These are phyloP conservation scores for Zaprionus bogoriensis DNA, from an alignment of 2,888 invertebrate genomes.

Conservation along the genomic window DNA sequence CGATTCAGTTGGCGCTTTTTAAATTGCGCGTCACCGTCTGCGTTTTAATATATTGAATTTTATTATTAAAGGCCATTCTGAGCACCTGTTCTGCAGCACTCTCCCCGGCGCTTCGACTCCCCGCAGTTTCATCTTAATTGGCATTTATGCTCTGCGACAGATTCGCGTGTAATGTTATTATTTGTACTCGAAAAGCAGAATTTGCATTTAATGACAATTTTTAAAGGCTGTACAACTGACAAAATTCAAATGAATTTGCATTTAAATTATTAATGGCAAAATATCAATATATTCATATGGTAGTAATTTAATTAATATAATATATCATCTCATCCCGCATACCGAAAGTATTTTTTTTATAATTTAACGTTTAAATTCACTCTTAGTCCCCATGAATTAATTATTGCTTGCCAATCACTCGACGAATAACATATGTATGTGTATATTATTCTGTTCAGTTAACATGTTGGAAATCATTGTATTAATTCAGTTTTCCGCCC, in stretches of 20 bases:
- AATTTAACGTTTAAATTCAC: no score
- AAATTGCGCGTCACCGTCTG: constrained; percentile 21
- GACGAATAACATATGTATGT: no score
- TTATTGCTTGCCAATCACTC: background rate
- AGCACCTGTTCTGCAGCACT: constrained; percentile 40
- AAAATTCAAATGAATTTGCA: background rate
- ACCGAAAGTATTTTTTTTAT: no score
- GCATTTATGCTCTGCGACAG: constrained; percentile 34
- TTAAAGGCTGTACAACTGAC: background rate
- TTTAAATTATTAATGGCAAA: background rate
- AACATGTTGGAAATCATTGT: no score
- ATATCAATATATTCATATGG: background rate
- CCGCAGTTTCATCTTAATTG: constrained; percentile 38
- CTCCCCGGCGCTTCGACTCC: background rate
- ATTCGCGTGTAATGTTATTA: constrained; percentile 34
- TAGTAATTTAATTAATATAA: no score
- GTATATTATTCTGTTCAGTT: no score
- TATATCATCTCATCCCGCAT: no score
- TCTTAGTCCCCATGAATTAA: background rate
- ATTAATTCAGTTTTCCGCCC: no score
- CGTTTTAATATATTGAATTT: constrained; percentile 36
- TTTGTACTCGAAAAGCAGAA: constrained; percentile 8
- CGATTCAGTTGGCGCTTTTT: constrained; percentile 11
- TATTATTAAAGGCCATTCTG: constrained; percentile 44
- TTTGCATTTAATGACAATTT: background rate